These are phyloP conservation scores for Thermophis baileyi DNA, from an alignment of 2,113 vertebrate genomes.

Conservation along the genomic window DNA sequence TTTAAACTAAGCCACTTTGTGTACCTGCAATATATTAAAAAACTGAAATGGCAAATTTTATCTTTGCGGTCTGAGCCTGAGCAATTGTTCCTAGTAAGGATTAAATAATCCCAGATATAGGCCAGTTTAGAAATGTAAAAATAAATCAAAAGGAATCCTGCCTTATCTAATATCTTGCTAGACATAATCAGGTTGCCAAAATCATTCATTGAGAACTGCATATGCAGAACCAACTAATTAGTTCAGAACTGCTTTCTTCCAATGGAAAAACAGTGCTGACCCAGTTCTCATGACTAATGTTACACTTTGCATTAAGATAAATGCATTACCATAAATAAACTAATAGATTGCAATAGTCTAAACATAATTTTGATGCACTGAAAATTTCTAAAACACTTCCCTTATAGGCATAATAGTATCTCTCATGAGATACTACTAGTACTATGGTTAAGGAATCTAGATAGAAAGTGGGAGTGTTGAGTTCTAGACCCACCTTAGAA, in stretches of 20 bases:
- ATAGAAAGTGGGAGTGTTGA: not conserved
- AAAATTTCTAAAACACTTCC: not conserved
- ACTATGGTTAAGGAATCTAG: not conserved
- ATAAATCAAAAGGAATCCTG: not conserved
- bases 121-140: not conserved
- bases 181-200: not conserved
- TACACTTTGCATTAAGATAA: not conserved
- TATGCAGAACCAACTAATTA: not conserved
- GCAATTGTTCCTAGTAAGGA: not conserved
- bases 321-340: not conserved
- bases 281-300: constrained; percentile 8
- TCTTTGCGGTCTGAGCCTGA: not conserved
- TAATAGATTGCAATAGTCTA: not conserved
- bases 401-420: too few species aligned
- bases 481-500: not conserved
- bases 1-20: not conserved
- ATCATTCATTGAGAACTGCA: not conserved
- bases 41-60: not conserved
- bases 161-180: not conserved
- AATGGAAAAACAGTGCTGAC: not conserved
- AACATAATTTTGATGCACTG: not conserved
- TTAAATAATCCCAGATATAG: not conserved
- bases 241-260: not conserved
- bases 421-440: not conserved
- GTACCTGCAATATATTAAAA: not conserved